Percentiles rank a stretch among this genome's conserved stretches.
Conservation (phyloP, 2,113 vertebrate genomes). For the Anguilla rostrata region DNA sequence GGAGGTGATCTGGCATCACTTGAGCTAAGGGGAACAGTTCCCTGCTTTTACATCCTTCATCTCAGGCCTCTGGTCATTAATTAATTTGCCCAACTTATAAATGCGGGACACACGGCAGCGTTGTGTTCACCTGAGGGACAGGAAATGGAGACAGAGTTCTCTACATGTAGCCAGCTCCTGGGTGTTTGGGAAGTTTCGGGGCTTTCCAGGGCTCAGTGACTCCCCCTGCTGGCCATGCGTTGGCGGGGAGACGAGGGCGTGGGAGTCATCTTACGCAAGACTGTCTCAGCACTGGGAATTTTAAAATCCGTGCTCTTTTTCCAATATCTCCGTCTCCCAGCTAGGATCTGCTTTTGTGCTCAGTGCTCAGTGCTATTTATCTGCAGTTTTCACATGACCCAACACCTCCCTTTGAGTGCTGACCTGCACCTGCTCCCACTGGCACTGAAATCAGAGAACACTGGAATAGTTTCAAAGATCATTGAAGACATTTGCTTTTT, state of each 20-base stretch:
- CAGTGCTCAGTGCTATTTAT: background rate
- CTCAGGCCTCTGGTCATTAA: background rate
- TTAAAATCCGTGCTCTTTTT: background rate
- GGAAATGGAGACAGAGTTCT: background rate
- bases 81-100: background rate
- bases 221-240: background rate
- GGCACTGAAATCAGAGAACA: too few species aligned
- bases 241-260: background rate
- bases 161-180: background rate
- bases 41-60: background rate
- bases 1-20: background rate
- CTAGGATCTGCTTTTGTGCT: background rate
- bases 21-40: background rate
- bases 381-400: background rate
- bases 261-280: conserved; percentile 13
- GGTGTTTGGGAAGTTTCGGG: conserved; percentile 15
- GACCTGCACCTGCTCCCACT: background rate
- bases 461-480: too few species aligned
- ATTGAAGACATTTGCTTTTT: too few species aligned
- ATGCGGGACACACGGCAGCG: background rate
- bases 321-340: background rate
- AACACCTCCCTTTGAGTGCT: background rate
- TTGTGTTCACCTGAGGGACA: background rate
- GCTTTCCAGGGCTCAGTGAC: conserved; percentile 11
- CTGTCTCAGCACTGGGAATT: background rate